Evolutionary conservation across 2,113 vertebrate species (phyloP).

Genomic region (Crotophaga sulcirostris): DNA sequence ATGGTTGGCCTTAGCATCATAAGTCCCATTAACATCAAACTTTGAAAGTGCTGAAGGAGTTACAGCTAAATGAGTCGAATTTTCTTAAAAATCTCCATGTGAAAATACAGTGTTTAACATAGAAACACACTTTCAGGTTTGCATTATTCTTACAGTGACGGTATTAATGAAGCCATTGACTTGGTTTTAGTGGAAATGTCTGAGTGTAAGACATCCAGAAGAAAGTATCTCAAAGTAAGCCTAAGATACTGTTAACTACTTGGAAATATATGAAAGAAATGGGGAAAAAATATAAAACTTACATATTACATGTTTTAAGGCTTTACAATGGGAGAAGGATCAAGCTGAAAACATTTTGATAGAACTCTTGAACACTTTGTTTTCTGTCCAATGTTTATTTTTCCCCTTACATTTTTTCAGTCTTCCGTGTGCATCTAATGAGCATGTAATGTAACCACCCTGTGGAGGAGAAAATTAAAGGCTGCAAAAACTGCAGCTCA

Average conservation of each 20-base stretch:
- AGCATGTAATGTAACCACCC: neutral
- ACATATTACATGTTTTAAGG: neutral
- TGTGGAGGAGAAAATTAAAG: slow-evolving; percentile 51
- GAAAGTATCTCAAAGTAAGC: neutral
- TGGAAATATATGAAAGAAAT: slow-evolving; percentile 26
- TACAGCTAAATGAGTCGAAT: too few relatives aligned
- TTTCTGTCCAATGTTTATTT: slow-evolving; percentile 43
- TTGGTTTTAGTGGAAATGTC: neutral
- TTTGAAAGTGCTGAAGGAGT: neutral
- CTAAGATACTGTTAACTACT: neutral
- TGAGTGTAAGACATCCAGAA: neutral
- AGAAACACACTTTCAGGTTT: neutral
- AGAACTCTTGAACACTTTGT: slow-evolving; percentile 21
- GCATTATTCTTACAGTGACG: neutral
- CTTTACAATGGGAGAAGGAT: neutral
- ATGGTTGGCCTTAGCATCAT: neutral
- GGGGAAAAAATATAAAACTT: neutral
- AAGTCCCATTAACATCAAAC: neutral
- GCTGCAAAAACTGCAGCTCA: slow-evolving; percentile 15
- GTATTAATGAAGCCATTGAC: neutral
- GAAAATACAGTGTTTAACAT: neutral
- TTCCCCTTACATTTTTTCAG: neutral
- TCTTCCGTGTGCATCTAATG: slow-evolving; percentile 25
- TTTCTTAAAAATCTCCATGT: too few relatives aligned
- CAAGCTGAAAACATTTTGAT: neutral